These are phyloP conservation scores for Euclidia mi DNA, from an alignment of 2,888 invertebrate species.

Conservation along the genomic window DNA sequence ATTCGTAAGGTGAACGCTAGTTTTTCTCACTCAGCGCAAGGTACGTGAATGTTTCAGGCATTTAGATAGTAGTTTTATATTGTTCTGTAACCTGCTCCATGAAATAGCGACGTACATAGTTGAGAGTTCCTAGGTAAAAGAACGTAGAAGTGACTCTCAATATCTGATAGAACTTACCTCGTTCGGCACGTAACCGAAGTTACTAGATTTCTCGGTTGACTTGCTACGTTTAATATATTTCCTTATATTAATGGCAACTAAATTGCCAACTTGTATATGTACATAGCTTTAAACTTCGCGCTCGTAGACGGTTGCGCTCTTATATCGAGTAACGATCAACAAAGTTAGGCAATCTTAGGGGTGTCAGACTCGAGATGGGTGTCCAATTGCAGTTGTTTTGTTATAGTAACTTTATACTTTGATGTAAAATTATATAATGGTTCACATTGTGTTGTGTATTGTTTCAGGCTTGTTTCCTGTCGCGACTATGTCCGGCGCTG, in stretches of 20 bases:
- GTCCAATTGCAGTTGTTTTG: too few relatives aligned
- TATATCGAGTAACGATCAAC: conserved; percentile 6
- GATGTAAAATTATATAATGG: too few relatives aligned
- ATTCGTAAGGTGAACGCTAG: conserved; percentile 56
- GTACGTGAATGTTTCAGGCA: conserved; percentile 61
- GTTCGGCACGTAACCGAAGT: conserved; percentile 4
- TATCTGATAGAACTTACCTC: conserved; percentile 10
- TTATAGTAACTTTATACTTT: too few relatives aligned
- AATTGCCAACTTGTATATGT: conserved; percentile 15
- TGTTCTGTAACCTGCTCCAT: conserved; percentile 52
- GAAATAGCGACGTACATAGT: conserved; percentile 38
- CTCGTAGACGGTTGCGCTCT: conserved; percentile 7
- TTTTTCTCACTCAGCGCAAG: conserved; percentile 56
- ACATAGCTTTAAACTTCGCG: conserved; percentile 17
- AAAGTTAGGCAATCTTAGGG: not conserved
- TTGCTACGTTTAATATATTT: conserved; percentile 22
- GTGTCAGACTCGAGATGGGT: too few relatives aligned
- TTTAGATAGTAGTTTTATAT: conserved; percentile 63
- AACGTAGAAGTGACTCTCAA: conserved; percentile 18
- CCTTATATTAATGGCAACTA: too few relatives aligned
- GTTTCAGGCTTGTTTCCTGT: too few relatives aligned
- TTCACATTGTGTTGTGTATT: too few relatives aligned
- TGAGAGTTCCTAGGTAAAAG: conserved; percentile 6
- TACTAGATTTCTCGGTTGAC: conserved; percentile 17
- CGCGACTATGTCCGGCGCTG: too few relatives aligned